These are phyloP conservation scores for Fragum fragum DNA, from an alignment of 2,888 invertebrate species.

Conservation along the genomic window DNA sequence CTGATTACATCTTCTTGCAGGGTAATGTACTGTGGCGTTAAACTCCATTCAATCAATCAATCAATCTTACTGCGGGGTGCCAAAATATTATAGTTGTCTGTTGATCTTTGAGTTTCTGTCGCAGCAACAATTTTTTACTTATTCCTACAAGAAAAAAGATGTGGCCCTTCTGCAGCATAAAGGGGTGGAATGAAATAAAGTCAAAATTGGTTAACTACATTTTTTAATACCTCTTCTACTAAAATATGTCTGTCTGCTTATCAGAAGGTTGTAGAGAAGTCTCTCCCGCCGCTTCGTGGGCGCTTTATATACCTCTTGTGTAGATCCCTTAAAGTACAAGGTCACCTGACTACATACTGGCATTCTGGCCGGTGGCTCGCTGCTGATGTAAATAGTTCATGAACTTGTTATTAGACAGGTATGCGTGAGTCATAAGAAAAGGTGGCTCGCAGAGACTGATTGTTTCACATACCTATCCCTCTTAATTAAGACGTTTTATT, in stretches of 20 bases:
- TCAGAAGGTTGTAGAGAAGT: neutral
- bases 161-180: constrained; percentile 10
- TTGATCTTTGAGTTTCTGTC: too few relatives aligned
- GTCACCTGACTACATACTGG: neutral
- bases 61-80: too few relatives aligned
- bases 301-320: neutral
- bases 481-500: too few relatives aligned
- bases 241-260: neutral
- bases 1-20: too few relatives aligned
- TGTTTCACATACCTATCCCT: too few relatives aligned
- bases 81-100: too few relatives aligned
- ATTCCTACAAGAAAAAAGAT: too few relatives aligned
- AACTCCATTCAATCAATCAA: too few relatives aligned
- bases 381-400: neutral
- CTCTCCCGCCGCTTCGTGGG: neutral
- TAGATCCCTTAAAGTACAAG: neutral
- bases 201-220: neutral
- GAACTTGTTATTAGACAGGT: neutral
- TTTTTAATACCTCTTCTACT: neutral
- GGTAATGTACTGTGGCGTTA: too few relatives aligned
- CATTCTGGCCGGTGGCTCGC: neutral
- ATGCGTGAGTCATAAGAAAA: neutral
- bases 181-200: neutral
- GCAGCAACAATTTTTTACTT: too few relatives aligned
- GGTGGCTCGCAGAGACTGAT: neutral